Base-by-base conservation (phyloP, 92 coral and sea anemone species). In the Siderastrea siderea region DNA sequence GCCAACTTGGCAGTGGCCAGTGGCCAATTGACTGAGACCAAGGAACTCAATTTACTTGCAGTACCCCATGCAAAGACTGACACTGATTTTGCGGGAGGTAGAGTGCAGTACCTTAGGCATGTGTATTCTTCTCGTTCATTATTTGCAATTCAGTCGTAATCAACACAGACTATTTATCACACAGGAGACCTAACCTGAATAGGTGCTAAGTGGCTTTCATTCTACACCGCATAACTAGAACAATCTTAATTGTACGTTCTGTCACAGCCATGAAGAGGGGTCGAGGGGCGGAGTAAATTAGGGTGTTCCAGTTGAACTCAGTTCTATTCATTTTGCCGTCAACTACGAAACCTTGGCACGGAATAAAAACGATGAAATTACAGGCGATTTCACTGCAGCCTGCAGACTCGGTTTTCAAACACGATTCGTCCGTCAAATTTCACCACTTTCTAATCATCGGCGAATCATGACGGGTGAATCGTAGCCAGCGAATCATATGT, bases 1-100 rank as follows among this genome's bases (percentile, higher is more conserved):
- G 47, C 45, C 7, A 5, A 57, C 47, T 77, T 55, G 81, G 68
- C 81, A 46, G 11, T 76, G 67, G 38, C 38, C 38, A 26, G 38
- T 55, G 57, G 71, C 58, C 65, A n/a, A 44, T 81, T 54, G 38
- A 69, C 38, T 16, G 61, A 71, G 54, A 47, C 52, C 5, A 44
- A 46, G 72, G 63, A 75, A 90, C 85, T 92, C 54, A 81, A 89
- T 85, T 81, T 63, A 71, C 60, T 47, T 44, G 64, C 54, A 85
- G 70, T 81, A 92, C 95, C 95, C 93, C 95, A 92, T 89, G 95
- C 95, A 92, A 92, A 92, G 95, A 81, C 67, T 81, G 93, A 84
- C 79, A 87, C 73, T 68, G 50, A 82, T 72, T 52, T 69, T 67
- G 91, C 91, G 91, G 93, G 91, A 90, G 93, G 93, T 84, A 75